Evolutionary conservation across 2,797 vertebrate species (phyloP).

Genomic region (Propithecus perrieri): DNA sequence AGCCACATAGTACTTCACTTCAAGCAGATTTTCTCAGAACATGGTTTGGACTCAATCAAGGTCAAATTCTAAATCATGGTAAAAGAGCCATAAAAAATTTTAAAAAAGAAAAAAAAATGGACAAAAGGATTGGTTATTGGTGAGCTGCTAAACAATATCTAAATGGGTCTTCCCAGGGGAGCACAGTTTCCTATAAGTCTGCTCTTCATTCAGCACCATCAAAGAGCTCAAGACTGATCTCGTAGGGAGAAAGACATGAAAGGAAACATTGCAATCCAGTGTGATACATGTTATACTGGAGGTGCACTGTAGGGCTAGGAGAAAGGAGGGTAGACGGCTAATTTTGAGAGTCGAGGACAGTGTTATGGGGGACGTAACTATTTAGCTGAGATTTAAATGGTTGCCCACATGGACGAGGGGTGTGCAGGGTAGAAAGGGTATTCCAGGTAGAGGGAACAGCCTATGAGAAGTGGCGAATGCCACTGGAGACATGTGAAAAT

Average conservation of each 20-base stretch:
- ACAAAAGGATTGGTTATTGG: neutral
- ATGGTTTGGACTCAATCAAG: slow-evolving; percentile 45
- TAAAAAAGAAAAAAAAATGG: neutral
- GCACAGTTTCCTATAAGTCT: neutral
- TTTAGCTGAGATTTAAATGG: neutral
- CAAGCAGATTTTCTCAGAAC: slow-evolving; percentile 24
- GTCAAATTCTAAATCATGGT: slow-evolving; percentile 40
- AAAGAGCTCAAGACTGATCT: neutral
- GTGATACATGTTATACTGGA: neutral
- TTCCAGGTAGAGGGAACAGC: neutral
- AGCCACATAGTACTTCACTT: neutral
- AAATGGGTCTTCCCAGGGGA: neutral
- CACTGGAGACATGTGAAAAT: neutral
- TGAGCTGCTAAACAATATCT: neutral
- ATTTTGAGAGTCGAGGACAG: neutral
- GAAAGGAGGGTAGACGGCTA: neutral
- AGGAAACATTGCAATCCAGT: neutral
- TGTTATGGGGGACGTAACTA: neutral
- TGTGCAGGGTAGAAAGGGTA: neutral
- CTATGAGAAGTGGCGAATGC: neutral
- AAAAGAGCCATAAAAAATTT: neutral
- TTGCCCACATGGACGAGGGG: neutral
- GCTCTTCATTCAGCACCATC: neutral
- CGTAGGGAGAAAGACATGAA: neutral
- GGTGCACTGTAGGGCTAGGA: neutral